Evolutionary conservation across 2,888 invertebrate species (phyloP).

Genomic region (Eutolmus rufibarbis): DNA sequence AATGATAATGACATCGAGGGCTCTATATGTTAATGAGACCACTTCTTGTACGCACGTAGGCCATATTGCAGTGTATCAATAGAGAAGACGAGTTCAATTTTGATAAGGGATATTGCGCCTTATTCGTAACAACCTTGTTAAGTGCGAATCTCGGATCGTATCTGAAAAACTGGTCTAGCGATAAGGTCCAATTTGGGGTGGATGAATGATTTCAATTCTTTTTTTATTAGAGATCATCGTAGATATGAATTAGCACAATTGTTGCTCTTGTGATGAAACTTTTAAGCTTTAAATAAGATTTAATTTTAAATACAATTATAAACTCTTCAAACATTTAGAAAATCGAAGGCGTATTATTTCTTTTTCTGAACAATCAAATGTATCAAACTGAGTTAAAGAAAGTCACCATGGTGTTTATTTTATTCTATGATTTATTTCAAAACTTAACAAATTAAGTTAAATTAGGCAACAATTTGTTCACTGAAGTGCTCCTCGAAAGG

Average conservation of each 20-base stretch:
- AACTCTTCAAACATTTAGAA: neutral
- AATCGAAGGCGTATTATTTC: too few species aligned
- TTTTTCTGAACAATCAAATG: too few species aligned
- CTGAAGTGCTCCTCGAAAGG: conserved; percentile 56
- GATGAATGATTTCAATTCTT: neutral
- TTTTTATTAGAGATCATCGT: neutral
- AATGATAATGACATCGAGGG: neutral
- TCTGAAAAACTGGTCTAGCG: neutral
- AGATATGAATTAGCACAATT: neutral
- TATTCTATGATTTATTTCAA: neutral
- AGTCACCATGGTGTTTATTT: neutral
- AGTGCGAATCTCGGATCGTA: neutral
- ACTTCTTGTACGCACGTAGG: neutral
- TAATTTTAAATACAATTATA: neutral
- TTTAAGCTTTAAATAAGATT: neutral
- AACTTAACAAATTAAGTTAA: neutral
- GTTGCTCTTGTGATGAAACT: neutral
- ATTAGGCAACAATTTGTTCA: conserved; percentile 25
- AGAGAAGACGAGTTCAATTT: neutral
- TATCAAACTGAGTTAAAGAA: neutral
- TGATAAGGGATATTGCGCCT: neutral
- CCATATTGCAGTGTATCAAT: neutral
- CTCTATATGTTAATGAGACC: neutral
- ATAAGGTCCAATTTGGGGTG: neutral
- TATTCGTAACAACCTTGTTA: neutral